Conservation (phyloP, 2,888 invertebrate genomes). For the Amblyteles armatorius region DNA sequence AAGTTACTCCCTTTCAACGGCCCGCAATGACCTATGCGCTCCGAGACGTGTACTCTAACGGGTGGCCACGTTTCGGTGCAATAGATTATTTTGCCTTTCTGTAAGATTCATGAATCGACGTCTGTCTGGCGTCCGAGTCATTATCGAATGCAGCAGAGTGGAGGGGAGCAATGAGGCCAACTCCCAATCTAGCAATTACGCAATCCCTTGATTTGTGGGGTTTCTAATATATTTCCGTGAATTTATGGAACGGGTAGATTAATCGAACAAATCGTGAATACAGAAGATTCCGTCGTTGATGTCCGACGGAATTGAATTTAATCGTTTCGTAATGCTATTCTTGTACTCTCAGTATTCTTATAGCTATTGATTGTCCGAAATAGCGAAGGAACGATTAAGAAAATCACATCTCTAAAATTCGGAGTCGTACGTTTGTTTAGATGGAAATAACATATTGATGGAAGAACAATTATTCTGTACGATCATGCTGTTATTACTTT, state of each 20-base stretch:
- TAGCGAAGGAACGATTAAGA: neutral
- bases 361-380: neutral
- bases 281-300: neutral
- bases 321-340: neutral
- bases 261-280: neutral
- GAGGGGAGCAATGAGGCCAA: neutral
- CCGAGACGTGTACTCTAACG: constrained; percentile 78
- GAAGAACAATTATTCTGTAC: neutral
- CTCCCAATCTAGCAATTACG: neutral
- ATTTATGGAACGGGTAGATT: neutral
- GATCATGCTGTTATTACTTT: neutral
- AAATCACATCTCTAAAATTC: neutral
- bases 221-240: neutral
- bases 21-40: constrained; percentile 82
- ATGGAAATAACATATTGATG: neutral
- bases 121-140: neutral
- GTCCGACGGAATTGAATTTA: neutral
- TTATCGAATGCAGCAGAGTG: neutral
- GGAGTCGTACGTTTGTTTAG: neutral
- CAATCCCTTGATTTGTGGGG: neutral
- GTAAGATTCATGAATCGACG: constrained; percentile 7
- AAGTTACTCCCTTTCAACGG: constrained; percentile 84
- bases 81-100: constrained; percentile 16
- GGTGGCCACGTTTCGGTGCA: constrained; percentile 66
- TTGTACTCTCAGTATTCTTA: neutral